Evolutionary conservation across 2,797 vertebrate genomes (phyloP).

Genomic region (Kryptopterus vitreolus): DNA sequence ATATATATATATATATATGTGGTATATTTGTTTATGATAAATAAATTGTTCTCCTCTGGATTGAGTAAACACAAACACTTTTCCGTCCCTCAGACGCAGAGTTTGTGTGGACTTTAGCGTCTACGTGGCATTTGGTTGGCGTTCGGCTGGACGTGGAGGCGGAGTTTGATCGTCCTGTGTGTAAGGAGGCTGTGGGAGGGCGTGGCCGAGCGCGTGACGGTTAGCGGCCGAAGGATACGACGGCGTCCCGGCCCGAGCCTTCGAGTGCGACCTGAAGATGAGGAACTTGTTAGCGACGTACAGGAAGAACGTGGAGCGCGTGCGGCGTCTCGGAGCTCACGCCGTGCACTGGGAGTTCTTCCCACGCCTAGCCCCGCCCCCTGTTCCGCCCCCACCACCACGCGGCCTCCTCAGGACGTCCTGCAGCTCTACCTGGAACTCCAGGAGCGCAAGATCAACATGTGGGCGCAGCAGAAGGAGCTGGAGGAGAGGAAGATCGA

Average conservation of each 20-base stretch:
- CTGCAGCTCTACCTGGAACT: constrained; percentile 80
- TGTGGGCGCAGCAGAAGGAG: constrained; percentile 80
- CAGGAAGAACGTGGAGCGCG: constrained; percentile 74
- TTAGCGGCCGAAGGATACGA: constrained; percentile 64
- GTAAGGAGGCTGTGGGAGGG: constrained; percentile 80
- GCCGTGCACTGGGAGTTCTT: constrained; percentile 81
- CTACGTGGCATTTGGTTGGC: constrained; percentile 76
- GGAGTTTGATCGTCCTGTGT: constrained; percentile 76
- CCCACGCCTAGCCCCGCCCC: not conserved
- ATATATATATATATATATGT: no score
- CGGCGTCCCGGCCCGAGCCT: constrained; percentile 67
- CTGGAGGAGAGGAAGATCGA: constrained; percentile 80
- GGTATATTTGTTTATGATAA: no score
- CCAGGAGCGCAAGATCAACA: constrained; percentile 80
- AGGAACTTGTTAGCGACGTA: constrained; percentile 79
- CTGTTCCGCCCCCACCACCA: constrained; percentile 28
- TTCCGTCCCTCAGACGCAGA: constrained; percentile 61
- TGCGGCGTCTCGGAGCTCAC: constrained; percentile 66
- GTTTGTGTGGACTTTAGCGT: constrained; percentile 78
- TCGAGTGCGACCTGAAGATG: constrained; percentile 81
- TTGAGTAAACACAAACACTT: no score
- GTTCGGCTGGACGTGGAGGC: constrained; percentile 76
- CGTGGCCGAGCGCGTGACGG: constrained; percentile 72
- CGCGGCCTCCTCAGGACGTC: constrained; percentile 72
- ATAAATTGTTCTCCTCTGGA: no score